These are phyloP conservation scores for Callithrix jacchus DNA, from an alignment of 2,113 vertebrate genomes.

Conservation along the genomic window DNA sequence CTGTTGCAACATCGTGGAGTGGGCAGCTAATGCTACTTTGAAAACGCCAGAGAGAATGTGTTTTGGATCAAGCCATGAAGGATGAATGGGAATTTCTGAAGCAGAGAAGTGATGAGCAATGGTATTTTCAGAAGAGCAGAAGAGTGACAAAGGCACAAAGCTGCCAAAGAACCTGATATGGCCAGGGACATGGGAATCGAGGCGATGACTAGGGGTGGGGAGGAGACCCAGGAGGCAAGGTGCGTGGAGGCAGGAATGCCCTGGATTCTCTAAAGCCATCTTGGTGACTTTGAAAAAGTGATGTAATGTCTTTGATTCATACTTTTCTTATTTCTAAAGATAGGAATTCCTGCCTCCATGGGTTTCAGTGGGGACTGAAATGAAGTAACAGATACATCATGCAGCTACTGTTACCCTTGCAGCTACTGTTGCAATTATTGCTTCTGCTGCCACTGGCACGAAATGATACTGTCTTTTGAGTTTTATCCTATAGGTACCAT, in stretches of 20 bases:
- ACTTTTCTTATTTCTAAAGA: neutral
- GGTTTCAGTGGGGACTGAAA: too few species aligned
- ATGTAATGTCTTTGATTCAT: neutral
- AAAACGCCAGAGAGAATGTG: neutral
- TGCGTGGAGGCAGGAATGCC: neutral
- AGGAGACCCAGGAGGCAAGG: neutral
- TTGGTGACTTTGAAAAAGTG: neutral
- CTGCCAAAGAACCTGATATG: neutral
- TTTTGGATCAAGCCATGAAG: neutral
- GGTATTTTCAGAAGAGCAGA: neutral
- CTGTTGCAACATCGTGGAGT: rapidly evolving
- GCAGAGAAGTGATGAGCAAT: neutral
- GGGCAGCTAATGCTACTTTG: neutral
- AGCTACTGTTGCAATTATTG: rapidly evolving
- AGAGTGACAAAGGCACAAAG: neutral
- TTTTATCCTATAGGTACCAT: neutral
- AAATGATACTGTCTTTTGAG: too few species aligned
- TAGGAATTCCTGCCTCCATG: too few species aligned
- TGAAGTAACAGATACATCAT: neutral
- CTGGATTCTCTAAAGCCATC: neutral
- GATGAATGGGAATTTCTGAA: neutral
- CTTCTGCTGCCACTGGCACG: rapidly evolving
- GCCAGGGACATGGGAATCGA: rapidly evolving
- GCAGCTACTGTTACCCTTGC: neutral
- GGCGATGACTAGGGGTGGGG: too few species aligned